Evolutionary conservation across 1,140 invertebrate species (phyloP), one percentile per base, ranked within the genome.

Genomic region (Paracyclopina nana): DNA sequence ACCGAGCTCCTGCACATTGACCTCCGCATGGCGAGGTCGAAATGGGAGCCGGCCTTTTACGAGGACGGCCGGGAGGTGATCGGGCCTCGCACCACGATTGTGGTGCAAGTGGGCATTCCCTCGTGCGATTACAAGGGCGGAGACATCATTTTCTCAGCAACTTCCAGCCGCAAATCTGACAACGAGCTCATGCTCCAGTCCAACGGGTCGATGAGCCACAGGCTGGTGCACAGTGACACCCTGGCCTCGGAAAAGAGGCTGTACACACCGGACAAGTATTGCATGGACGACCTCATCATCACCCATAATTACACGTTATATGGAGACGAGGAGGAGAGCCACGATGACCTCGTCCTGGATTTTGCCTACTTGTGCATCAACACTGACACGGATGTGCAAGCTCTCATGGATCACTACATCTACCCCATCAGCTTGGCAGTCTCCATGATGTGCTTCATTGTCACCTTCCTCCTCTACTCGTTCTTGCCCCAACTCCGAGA

Each of bases 401-500:
- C n/a, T 40, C 25, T 27, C 4, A 25, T 48, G 16, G 45, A 48
- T 16, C 24, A 48, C 3, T 22, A 28, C 5, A 3, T 48, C 27
- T 48, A 48, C 30, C 45, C 45, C 6, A 28, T 26, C 30, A 28
- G 45, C 16, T 14, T 48, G 4, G 45, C 45, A 29, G 25, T 48
- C 9, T 48, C 45, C 4, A 48, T 48, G 11, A 8, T 48, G 2
- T 48, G 45, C 45, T 14, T 48, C 12, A 30, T 48, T 16, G 12
- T 48, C 4, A 48, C 45, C 4, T 48, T 48, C 30, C 45, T 48
- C 3, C n/a, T 48, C 2, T 48, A 48, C 22, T 48, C 45, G 2
- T 48, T 48, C 22, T 28, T 48, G 9, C 45, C 45, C 22, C 45
- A 48, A 48, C 22, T 48, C 9, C 12, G 45, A 14, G 45, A 48